Percentiles rank a stretch among this genome's conserved stretches.
phyloP scores from a whole-genome alignment of 2,113 vertebrate species.

The Malaclemys terrapin region DNA sequence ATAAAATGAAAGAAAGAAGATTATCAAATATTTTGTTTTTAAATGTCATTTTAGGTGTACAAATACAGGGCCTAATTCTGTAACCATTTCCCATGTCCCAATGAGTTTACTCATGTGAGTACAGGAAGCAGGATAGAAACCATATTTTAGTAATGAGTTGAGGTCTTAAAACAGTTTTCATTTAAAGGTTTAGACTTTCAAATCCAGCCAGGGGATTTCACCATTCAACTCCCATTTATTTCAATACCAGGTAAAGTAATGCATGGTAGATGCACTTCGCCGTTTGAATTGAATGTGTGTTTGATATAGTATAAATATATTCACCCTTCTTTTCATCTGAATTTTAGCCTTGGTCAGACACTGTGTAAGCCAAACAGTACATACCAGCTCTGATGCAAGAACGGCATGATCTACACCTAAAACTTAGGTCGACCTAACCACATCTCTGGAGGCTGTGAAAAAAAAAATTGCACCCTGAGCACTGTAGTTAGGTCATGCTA shows the following conservation, averaged over 20 bases:
- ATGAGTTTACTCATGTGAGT: not conserved
- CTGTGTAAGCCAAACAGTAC: not conserved
- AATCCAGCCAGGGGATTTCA: not conserved
- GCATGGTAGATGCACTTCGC: not conserved
- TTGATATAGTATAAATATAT: not conserved
- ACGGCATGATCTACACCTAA: not conserved
- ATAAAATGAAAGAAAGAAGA: not conserved
- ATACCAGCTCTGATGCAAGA: not conserved
- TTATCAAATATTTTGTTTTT: not conserved
- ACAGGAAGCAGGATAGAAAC: not conserved
- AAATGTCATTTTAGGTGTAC: not conserved
- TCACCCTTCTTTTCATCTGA: not conserved
- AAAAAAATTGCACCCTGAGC: not conserved
- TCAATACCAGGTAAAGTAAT: not conserved
- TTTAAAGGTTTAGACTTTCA: not conserved
- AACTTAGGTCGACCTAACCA: not conserved
- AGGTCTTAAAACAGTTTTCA: not conserved
- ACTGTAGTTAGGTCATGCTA: not conserved
- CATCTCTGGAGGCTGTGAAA: not conserved
- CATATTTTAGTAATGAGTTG: not conserved
- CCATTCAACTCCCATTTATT: not conserved
- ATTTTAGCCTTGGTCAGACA: not conserved
- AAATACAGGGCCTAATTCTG: not conserved
- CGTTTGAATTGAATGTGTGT: not conserved
- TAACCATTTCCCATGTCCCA: not conserved